Evolutionary conservation across 2,797 vertebrate species (phyloP), one percentile per base, ranked within the genome.

Genomic region (Carduelis carduelis): DNA sequence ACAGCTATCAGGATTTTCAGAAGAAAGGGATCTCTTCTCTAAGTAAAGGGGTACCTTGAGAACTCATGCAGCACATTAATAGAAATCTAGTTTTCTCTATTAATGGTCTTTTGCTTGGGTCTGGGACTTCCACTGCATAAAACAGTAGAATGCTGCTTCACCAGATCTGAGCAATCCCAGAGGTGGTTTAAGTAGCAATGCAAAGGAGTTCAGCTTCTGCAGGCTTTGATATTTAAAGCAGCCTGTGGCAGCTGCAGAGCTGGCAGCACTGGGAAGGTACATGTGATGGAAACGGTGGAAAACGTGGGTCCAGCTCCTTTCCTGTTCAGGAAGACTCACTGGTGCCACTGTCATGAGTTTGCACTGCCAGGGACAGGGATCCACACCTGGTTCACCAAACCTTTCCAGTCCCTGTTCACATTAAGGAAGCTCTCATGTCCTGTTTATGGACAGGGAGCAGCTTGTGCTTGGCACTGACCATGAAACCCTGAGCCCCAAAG

Each of bases 161-260:
- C 57, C 4, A 5, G 26, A 41, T 52, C 83, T 52, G 61, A 81
- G 57, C 61, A 84, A 60, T 83, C 27, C 41, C 41, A 37, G 83
- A 57, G 76, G 63, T 69, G 14, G 39, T 61, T 89, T 63, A 87
- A 89, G 60, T 8, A 94, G 57, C 88, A 81, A 66, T 80, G 90
- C 90, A 77, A 95, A 81, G 44, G 90, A 85, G 63, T 88, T 95
- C 50, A 64, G 55, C 44, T 72, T 85, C 68, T 93, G 93, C 95
- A 96, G 86, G 78, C 95, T 94, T 96, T 96, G 63, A 20, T 82
- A 80, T 92, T 96, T 86, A 86, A 86, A 95, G 60, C 72, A 66
- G 93, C 82, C 83, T 83, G 78, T 70, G 34, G 96, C 75, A 91
- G 83, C 87, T 95, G 75, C 94, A 91, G 91, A 56, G 27, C 10